phyloP scores from a whole-genome alignment of 2,797 vertebrate species.

The Rhinophrynus dorsalis region DNA sequence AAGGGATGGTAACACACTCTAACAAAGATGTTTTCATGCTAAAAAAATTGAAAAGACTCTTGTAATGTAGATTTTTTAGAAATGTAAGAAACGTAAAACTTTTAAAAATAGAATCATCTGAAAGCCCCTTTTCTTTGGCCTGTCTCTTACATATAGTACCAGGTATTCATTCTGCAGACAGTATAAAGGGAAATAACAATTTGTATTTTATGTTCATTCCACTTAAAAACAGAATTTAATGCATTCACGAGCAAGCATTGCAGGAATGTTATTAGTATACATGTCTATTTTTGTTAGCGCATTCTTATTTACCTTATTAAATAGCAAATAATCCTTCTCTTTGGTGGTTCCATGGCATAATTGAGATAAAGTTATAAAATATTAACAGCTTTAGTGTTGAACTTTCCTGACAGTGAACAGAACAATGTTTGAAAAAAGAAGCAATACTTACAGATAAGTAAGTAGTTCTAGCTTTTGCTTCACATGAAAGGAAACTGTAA shows the following conservation, averaged over 20 bases:
- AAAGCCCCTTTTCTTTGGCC: too few relatives aligned
- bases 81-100: too few relatives aligned
- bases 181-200: background rate
- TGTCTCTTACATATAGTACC: background rate
- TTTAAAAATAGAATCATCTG: too few relatives aligned
- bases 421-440: background rate
- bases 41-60: too few relatives aligned
- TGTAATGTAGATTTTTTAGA: too few relatives aligned
- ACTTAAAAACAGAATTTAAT: background rate
- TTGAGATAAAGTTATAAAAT: background rate
- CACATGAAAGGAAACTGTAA: too few relatives aligned
- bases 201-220: background rate
- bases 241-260: background rate
- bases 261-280: background rate
- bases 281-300: background rate
- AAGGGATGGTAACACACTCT: too few relatives aligned
- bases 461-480: too few relatives aligned
- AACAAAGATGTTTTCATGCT: too few relatives aligned
- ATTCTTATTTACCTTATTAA: background rate
- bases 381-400: slow-evolving; percentile 9
- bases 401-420: background rate
- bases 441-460: too few relatives aligned
- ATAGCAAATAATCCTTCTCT: background rate
- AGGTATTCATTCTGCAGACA: background rate
- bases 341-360: background rate